A percentile compares a stretch with the other conserved stretches of the same genome.
These are phyloP conservation scores for Gavialis gangeticus DNA, from an alignment of 2,113 vertebrate genomes.

Conservation along the genomic window DNA sequence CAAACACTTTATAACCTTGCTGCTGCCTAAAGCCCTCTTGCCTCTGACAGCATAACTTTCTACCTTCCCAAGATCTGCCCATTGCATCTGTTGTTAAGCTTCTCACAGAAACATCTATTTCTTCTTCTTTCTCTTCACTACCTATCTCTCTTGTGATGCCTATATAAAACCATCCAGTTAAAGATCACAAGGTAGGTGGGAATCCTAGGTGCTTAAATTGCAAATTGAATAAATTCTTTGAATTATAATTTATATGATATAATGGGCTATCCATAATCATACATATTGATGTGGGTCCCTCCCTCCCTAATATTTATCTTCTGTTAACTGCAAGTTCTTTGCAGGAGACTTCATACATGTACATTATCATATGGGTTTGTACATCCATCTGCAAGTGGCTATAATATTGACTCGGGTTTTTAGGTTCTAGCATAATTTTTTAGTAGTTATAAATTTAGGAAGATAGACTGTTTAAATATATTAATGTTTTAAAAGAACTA, in stretches of 20 bases:
- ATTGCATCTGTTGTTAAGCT: slow-evolving; percentile 35
- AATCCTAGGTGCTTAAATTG: neutral
- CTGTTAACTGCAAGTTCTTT: too few relatives aligned
- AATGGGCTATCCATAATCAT: neutral
- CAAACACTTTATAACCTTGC: slow-evolving; percentile 62
- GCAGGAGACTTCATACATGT: too few relatives aligned
- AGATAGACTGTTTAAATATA: neutral
- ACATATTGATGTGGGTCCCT: neutral
- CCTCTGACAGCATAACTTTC: slow-evolving; percentile 18
- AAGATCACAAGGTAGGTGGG: neutral
- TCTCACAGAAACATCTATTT: neutral
- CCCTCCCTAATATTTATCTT: too few relatives aligned
- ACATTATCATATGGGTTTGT: neutral
- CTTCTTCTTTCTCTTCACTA: neutral
- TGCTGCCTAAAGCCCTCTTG: slow-evolving; percentile 62
- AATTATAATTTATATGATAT: neutral
- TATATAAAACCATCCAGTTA: neutral
- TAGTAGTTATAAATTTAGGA: neutral
- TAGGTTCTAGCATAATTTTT: neutral
- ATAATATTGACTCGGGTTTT: neutral
- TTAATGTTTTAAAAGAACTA: neutral
- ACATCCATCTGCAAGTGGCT: neutral
- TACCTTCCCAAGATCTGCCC: slow-evolving; percentile 55
- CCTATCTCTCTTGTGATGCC: neutral
- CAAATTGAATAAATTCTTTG: neutral